These are phyloP conservation scores for Phyllotis vaccarum DNA, from an alignment of 2,797 vertebrate species.

Conservation along the genomic window DNA sequence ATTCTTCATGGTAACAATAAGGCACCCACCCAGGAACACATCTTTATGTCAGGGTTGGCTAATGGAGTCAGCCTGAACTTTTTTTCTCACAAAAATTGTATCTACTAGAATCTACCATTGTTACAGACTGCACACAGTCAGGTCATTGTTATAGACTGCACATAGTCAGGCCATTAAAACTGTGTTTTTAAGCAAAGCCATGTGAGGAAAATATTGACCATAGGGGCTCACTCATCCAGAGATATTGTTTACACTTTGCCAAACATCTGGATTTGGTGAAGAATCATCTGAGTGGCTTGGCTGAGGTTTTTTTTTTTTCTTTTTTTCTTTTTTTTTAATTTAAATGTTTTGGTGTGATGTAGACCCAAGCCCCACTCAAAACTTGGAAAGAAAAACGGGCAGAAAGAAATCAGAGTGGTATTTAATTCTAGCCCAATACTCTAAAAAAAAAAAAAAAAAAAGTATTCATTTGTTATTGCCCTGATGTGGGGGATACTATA, in stretches of 20 bases:
- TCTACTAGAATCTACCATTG: neutral
- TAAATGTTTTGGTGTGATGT: conserved; percentile 69
- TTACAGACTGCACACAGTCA: neutral
- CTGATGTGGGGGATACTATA: neutral
- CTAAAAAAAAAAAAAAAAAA: conserved; percentile 62
- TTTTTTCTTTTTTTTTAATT: neutral
- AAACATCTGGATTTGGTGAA: conserved; percentile 79
- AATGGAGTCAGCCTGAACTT: conserved; percentile 36
- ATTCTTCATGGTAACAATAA: conserved; percentile 60
- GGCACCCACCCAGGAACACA: conserved; percentile 8
- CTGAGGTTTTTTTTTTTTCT: conserved; percentile 66
- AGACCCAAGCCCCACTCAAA: conserved; percentile 60
- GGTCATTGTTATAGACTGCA: neutral
- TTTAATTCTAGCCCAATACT: conserved; percentile 50
- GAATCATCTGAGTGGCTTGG: conserved; percentile 62
- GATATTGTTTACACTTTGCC: conserved; percentile 48
- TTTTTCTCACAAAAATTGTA: neutral
- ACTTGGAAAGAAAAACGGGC: conserved; percentile 59
- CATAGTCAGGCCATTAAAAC: neutral
- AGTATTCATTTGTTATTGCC: conserved; percentile 32
- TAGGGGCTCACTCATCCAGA: conserved; percentile 59
- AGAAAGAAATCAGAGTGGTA: conserved; percentile 22
- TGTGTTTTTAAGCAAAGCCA: conserved; percentile 8
- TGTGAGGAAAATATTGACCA: conserved; percentile 13
- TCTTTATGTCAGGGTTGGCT: neutral